Evolutionary conservation across 1,140 invertebrate genomes (phyloP), one percentile per base, ranked within the genome.

Genomic region (Bicyclus anynana): DNA sequence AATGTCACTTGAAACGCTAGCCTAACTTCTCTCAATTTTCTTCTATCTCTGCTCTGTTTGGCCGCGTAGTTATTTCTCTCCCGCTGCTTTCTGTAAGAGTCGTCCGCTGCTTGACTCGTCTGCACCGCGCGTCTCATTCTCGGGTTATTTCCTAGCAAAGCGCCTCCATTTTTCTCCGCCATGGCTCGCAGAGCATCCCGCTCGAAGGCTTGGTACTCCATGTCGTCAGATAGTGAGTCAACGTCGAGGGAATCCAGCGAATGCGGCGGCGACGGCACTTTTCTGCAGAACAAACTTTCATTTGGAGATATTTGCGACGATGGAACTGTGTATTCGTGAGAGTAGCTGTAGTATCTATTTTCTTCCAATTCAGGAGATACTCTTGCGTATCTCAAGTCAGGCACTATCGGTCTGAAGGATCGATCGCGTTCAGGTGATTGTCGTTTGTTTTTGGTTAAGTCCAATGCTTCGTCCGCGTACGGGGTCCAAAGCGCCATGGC

Each of bases 61-160:
- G 98, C 98, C 0, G 98, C 97, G 64, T 95, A 95, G 79, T 99
- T 99, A 78, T 99, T 99, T 77, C 97, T 97, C 53, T 94, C 92
- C 7, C 97, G 89, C 55, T 96, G 91, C 72, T 97, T 96, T 89
- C 94, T 94, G 75, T 99, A 99, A 0, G 93, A 92, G 74, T 97
- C 96, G 18, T 91, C 72, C 0, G 55, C 59, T 2, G 77, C 76
- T 17, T 87, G 80, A 13, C 79, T 82, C 2, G 73, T 78, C n/a
- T 79, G 80, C 0, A 87, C 83, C 0, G 77, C 73, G 6, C 93
- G 77, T 18, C 93, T 77, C 93, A 94, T 94, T 65, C 93, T 92
- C 0, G 91, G 90, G 64, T 94, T 94, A 1, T 92, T 91, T 0
- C 85, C 83, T 0, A 89, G 72, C 13, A 90, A 72, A 2, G 78